Base-by-base conservation (phyloP, 2,113 vertebrate genomes). In the Tetrax tetrax region DNA sequence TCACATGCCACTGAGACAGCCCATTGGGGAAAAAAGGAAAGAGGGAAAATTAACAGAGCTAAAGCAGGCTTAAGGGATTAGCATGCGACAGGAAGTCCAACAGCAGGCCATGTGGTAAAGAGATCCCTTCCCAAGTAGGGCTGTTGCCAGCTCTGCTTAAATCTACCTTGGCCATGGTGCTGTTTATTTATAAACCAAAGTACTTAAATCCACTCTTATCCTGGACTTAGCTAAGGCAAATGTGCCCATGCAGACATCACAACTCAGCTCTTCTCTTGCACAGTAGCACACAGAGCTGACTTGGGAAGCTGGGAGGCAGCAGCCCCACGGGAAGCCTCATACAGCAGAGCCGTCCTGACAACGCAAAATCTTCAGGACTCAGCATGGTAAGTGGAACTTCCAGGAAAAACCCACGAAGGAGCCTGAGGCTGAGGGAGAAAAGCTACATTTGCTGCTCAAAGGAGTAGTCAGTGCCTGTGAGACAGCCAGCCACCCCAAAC, bases 41-140 rank as follows among this genome's bases (percentile, higher is more conserved):
- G 95, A 76, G 87, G 94, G 83, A 85, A 97, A 97, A 97, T 97
- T 93, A 97, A 96, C 83, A 66, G 94, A 97, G 93, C 97, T 97
- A 96, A 97, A 97, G 96, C 93, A 93, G 97, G 97, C 93, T 97
- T 97, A 97, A 97, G 91, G 96, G 97, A 97, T 97, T 97, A 97
- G 47, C 57, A 29, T 88, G 84, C 47, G 27, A 96, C 96, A 97
- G 97, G 97, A 97, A 97, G 97, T 95, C 90, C 89, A 94, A 76
- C 89, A 72, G 77, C 96, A 95, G 89, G 77, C 90, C 94, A 96
- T 87, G 95, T 94, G 94, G 95, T 80, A 85, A 74, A 94, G 85
- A 95, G 96, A 96, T 96, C 95, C 83, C 72, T 96, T 86, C 94
- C 89, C 92, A 71, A 85, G 79, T 24, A 86, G 82, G 77, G 61